These are phyloP conservation scores for Dendrolimus pini DNA, from an alignment of 2,888 invertebrate genomes.

Conservation along the genomic window DNA sequence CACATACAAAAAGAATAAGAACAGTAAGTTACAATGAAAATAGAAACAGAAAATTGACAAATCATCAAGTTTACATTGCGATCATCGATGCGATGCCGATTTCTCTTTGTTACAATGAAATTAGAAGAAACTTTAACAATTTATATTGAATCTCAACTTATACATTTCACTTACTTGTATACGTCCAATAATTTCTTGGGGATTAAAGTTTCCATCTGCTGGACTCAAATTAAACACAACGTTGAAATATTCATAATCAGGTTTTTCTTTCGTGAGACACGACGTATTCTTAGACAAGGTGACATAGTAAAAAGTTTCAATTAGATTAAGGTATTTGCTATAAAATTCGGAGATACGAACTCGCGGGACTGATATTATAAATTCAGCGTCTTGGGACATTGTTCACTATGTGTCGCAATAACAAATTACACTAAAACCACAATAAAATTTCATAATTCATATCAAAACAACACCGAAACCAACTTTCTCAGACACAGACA, in stretches of 20 bases:
- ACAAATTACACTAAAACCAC: slow-evolving; percentile 36
- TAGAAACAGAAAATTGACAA: neutral
- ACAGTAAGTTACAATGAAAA: too few species aligned
- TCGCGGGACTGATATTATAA: slow-evolving; percentile 60
- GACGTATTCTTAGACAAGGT: slow-evolving; percentile 61
- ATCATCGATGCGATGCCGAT: slow-evolving; percentile 4
- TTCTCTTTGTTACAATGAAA: slow-evolving; percentile 4
- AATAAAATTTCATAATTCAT: slow-evolving; percentile 56
- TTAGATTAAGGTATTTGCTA: slow-evolving; percentile 62
- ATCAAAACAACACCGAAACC: slow-evolving; percentile 35
- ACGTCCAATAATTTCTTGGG: slow-evolving; percentile 51
- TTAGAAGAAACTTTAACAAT: slow-evolving; percentile 1
- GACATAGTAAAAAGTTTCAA: slow-evolving; percentile 72
- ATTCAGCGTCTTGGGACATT: slow-evolving; percentile 65
- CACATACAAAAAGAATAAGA: too few species aligned
- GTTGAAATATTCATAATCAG: slow-evolving; percentile 60
- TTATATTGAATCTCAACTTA: neutral
- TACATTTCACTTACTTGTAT: slow-evolving; percentile 52
- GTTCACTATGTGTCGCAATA: slow-evolving; percentile 29
- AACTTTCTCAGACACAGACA: too few species aligned
- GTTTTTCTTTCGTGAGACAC: slow-evolving; percentile 42
- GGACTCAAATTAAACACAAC: slow-evolving; percentile 62
- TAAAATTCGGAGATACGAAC: slow-evolving; percentile 60
- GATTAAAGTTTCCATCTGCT: slow-evolving; percentile 56
- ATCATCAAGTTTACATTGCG: neutral